These are phyloP conservation scores for Phainopepla nitens DNA, from an alignment of 2,113 vertebrate species.

Conservation along the genomic window DNA sequence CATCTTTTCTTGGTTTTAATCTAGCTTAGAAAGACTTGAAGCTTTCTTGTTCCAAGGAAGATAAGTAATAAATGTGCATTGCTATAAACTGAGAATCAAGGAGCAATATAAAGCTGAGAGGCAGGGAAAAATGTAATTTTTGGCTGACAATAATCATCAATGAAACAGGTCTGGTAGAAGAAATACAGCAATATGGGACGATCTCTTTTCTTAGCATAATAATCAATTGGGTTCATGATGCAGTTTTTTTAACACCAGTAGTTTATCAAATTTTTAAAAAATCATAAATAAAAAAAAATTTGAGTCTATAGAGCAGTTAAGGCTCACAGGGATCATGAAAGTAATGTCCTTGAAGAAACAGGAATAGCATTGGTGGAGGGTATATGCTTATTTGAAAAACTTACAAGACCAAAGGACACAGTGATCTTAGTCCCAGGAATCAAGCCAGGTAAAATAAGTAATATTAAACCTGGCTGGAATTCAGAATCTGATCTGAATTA, in stretches of 20 bases:
- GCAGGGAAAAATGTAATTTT: background rate
- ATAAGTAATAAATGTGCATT: background rate
- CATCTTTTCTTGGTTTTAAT: background rate
- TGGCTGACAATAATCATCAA: background rate
- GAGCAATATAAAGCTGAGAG: background rate
- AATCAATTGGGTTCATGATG: background rate
- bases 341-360: background rate
- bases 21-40: background rate
- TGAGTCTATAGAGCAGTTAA: background rate
- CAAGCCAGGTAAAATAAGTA: conserved; percentile 16
- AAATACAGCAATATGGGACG: background rate
- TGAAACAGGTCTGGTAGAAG: background rate
- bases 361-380: background rate
- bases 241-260: background rate
- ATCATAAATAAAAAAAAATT: background rate
- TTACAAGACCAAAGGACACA: background rate
- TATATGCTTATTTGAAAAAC: background rate
- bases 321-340: background rate
- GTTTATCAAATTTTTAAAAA: background rate
- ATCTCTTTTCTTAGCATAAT: background rate
- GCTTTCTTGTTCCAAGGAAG: background rate
- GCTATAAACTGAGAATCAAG: background rate
- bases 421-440: conserved; percentile 9
- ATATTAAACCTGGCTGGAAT: conserved; percentile 12
- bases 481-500: background rate